Percentiles rank a stretch among this genome's conserved stretches.
Conservation (phyloP, 2,888 invertebrate species). For the Metacarcinus magister region DNA sequence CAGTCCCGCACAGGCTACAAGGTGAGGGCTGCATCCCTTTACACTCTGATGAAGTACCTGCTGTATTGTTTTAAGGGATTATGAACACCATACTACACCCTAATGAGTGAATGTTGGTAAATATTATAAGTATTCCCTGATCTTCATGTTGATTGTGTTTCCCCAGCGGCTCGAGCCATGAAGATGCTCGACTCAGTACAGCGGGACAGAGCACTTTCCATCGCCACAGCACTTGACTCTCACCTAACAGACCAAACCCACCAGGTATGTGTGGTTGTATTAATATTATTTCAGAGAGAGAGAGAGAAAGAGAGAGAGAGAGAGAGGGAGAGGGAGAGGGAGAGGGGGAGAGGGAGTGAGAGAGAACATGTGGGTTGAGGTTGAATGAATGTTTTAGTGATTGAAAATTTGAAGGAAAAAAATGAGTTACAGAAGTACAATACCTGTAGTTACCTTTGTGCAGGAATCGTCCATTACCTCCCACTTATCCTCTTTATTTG, state of each 20-base stretch:
- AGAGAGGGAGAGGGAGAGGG: background rate
- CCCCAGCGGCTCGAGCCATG: conserved; percentile 80
- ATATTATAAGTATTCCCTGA: background rate
- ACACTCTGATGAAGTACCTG: background rate
- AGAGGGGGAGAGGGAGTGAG: background rate
- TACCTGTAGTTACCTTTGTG: background rate
- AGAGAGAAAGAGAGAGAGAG: too few species aligned
- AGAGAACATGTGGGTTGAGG: background rate
- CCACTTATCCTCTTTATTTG: background rate
- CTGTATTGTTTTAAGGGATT: background rate
- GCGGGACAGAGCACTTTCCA: conserved; percentile 77
- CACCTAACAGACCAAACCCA: conserved; percentile 76
- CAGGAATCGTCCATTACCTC: background rate
- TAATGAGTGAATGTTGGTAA: background rate
- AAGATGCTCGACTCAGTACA: conserved; percentile 81
- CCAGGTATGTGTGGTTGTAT: conserved; percentile 67
- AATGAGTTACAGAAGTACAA: background rate
- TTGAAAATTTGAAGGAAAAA: background rate
- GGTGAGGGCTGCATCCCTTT: conserved; percentile 84
- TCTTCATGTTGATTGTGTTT: background rate
- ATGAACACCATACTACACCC: too few species aligned
- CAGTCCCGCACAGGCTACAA: conserved; percentile 92
- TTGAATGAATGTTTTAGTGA: background rate
- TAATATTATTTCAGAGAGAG: too few species aligned
- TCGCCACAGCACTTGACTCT: conserved; percentile 77